These are phyloP conservation scores for Centropyge bicolor DNA, from an alignment of 2,797 vertebrate species.

Conservation along the genomic window DNA sequence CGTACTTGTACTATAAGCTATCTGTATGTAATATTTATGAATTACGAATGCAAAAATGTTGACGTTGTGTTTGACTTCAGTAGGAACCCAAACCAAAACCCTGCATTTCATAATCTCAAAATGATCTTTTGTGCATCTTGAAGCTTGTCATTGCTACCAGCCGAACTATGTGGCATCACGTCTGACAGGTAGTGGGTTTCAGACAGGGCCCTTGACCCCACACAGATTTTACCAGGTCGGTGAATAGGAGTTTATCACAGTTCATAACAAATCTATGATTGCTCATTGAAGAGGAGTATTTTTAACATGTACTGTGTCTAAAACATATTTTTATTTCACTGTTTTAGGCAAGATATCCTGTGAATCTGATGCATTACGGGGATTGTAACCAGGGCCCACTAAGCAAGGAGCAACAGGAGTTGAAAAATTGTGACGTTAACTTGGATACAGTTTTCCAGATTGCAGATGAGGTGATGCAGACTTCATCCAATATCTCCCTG, in stretches of 20 bases:
- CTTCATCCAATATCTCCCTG: slow-evolving; percentile 69
- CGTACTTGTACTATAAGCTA: neutral
- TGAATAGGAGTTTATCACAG: neutral
- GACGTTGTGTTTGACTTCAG: neutral
- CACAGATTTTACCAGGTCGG: slow-evolving; percentile 53
- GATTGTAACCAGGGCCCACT: slow-evolving; percentile 54
- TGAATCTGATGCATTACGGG: slow-evolving; percentile 36
- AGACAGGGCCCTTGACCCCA: slow-evolving; percentile 4
- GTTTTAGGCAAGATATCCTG: slow-evolving; percentile 75
- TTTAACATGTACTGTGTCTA: neutral
- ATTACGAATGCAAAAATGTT: neutral
- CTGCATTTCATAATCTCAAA: neutral
- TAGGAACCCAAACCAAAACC: neutral
- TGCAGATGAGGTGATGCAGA: slow-evolving; percentile 84
- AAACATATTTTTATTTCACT: slow-evolving; percentile 11
- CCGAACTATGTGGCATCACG: slow-evolving; percentile 8
- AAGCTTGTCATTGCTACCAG: slow-evolving; percentile 46
- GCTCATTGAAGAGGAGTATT: neutral
- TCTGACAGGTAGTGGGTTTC: slow-evolving; percentile 12
- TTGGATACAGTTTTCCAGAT: slow-evolving; percentile 86
- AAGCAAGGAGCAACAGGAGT: slow-evolving; percentile 71
- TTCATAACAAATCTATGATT: neutral
- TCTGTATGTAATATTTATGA: neutral
- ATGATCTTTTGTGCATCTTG: slow-evolving; percentile 5
- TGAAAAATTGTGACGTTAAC: slow-evolving; percentile 80